Conservation (phyloP, 1,140 invertebrate species). For the Chionoecetes opilio region DNA sequence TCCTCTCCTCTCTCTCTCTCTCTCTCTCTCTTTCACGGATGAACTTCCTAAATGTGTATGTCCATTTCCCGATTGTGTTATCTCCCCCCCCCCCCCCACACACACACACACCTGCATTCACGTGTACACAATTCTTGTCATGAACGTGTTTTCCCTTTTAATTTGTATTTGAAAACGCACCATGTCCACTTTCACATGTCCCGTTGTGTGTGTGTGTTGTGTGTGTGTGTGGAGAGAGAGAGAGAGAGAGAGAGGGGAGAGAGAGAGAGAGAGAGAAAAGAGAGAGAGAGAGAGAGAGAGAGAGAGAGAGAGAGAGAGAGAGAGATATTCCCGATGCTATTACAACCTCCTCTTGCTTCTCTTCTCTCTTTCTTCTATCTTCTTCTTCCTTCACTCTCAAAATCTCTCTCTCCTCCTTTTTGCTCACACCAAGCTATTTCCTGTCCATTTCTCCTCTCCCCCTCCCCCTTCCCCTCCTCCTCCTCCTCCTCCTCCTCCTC, state of each 20-base stretch:
- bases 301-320: not conserved
- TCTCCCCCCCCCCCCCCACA: not conserved
- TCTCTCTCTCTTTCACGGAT: conserved; percentile 14
- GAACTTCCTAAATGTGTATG: not conserved
- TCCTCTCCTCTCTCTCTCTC: conserved; percentile 16
- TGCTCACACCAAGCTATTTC: too few relatives aligned
- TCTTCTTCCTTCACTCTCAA: too few relatives aligned
- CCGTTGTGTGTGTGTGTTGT: not conserved
- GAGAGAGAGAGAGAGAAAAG: not conserved
- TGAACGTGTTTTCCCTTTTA: not conserved
- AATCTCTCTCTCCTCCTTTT: too few relatives aligned
- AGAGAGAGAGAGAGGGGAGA: not conserved
- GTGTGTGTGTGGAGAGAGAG: conserved; percentile 2
- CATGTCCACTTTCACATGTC: not conserved
- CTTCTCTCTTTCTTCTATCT: too few relatives aligned
- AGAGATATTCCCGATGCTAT: not conserved
- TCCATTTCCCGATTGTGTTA: not conserved
- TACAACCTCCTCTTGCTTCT: too few relatives aligned
- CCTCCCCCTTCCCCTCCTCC: too few relatives aligned
- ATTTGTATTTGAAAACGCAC: not conserved
- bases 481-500: too few relatives aligned
- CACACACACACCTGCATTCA: not conserved
- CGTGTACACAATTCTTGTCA: not conserved
- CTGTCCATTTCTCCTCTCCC: too few relatives aligned
- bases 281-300: not conserved